Evolutionary conservation across 2,888 invertebrate genomes (phyloP), one percentile per base, ranked within the genome.

Genomic region (Andrena hattorfiana): DNA sequence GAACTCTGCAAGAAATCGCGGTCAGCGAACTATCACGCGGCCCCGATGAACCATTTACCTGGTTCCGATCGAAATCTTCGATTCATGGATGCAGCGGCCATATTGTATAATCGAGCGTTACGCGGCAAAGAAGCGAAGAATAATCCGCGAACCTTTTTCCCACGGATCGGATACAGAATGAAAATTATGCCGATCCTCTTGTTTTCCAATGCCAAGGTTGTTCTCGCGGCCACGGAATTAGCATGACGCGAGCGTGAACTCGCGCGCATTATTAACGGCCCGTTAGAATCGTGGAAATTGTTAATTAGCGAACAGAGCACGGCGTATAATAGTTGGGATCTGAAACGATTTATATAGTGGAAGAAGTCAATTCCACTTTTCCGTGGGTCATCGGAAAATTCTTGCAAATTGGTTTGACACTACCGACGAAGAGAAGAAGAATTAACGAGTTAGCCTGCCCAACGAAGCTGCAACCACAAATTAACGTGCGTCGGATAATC

Each of bases 271-370:
- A 78, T 88, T 86, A 82, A 68, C 78, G 60, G 71, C 80, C 83
- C 89, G 88, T 89, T 90, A 89, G 80, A 88, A 80, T 83, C 72
- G 84, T 64, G 85, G 67, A 85, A 82, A 83, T 83, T 72, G 79
- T 87, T 87, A 89, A 89, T 89, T 89, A 88, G 81, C 76, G 81
- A 86, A 74, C 28, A 72, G 83, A 79, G 63, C 67, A 60, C 35
- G 75, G 51, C 64, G 63, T 66, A 79, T 75, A 79, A 81, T 64
- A 63, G 70, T 69, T 77, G 83, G 87, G 85, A 89, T 87, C 79
- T 68, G 77, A 83, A 23, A 48, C 71, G 85, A 82, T 83, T 85
- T 84, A 82, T 83, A 75, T 54, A 77, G 69, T 79, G 71, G 62
- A 73, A 28, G 62, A 74, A 70, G 48, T 51, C 49, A 66, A 76